Base-by-base conservation (phyloP, 2,888 invertebrate species). In the Hylaea fasciaria region DNA sequence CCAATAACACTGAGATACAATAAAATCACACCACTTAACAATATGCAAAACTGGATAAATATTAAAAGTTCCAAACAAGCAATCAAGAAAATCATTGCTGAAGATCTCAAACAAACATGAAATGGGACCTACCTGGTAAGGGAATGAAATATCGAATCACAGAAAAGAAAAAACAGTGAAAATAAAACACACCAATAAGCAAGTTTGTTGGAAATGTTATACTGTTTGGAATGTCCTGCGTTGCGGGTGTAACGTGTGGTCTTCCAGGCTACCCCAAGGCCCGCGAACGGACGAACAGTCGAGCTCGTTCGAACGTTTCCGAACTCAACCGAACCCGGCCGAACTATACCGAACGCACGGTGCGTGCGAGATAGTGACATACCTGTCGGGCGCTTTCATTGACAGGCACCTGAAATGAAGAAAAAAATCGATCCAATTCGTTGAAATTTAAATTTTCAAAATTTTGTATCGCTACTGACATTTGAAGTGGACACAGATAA, bases 341-440 rank as follows among this genome's bases (percentile, higher is more conserved):
- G 87, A 89, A 86, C 85, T 89, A 85, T 85, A 91, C 83, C 83
- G 86, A 89, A 86, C 83, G 88, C 85, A 84, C 80, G 80, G 80
- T 76, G 83, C 83, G 83, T 86, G 80, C 83, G 85, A 87, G 81
- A 82, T 88, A 89, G 89, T 83, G 87, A 92, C 92, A 94, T 94
- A 94, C 94, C 94, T 94, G 93, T 94, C 94, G 92, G 94, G 94
- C 94, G 94, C 94, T 94, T 94, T 94, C 94, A 94, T 94, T 93
- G 94, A 94, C 94, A 94, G 94, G 94, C 94, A 94, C 94, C 94
- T 94, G 94, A 93, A 94, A 94, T 91, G 91, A 94, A 94, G 94
- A 94, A 94, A 94, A 91, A 94, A 93, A 93, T 91, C 93, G 89
- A 93, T 93, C 93, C 93, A 93, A 93, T 93, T 93, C 92, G 92